These are phyloP conservation scores for Palythoa caribaeorum DNA, from an alignment of 92 coral and sea anemone genomes.

Conservation along the genomic window DNA sequence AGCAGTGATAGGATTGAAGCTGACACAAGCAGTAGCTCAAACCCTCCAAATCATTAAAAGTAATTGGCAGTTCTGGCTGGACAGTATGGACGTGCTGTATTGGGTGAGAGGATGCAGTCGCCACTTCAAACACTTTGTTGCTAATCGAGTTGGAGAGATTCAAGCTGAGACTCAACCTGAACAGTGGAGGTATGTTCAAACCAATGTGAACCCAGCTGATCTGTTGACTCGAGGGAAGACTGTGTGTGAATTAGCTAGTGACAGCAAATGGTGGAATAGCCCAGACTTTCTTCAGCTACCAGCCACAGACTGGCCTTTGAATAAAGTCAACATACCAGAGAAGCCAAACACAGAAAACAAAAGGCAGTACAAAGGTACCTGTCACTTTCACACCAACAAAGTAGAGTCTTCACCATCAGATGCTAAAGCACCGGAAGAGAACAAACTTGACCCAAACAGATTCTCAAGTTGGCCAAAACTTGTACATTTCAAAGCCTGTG, in stretches of 20 bases:
- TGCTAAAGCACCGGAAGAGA: too few species aligned
- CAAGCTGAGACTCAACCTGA: conserved; percentile 35
- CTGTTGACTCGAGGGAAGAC: conserved; percentile 58
- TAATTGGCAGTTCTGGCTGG: background rate
- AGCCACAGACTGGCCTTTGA: conserved; percentile 46
- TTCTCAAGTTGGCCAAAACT: too few species aligned
- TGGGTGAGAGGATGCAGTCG: too few species aligned
- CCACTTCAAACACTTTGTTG: too few species aligned
- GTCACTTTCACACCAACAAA: too few species aligned
- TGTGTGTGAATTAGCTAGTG: conserved; percentile 33
- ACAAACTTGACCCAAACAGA: too few species aligned
- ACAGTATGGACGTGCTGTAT: too few species aligned
- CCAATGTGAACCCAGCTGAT: conserved; percentile 64
- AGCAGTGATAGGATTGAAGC: conserved; percentile 50
- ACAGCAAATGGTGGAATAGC: conserved; percentile 49
- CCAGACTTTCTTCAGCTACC: conserved; percentile 34
- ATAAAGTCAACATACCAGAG: background rate
- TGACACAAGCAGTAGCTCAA: conserved; percentile 30
- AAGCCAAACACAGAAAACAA: background rate
- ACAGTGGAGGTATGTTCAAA: conserved; percentile 69
- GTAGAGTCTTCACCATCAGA: too few species aligned
- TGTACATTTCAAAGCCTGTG: too few species aligned
- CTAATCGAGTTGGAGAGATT: too few species aligned
- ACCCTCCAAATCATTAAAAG: conserved; percentile 6
- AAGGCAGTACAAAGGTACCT: background rate